phyloP scores from a whole-genome alignment of 2,888 invertebrate genomes.

The Drosophila niveifrons region DNA sequence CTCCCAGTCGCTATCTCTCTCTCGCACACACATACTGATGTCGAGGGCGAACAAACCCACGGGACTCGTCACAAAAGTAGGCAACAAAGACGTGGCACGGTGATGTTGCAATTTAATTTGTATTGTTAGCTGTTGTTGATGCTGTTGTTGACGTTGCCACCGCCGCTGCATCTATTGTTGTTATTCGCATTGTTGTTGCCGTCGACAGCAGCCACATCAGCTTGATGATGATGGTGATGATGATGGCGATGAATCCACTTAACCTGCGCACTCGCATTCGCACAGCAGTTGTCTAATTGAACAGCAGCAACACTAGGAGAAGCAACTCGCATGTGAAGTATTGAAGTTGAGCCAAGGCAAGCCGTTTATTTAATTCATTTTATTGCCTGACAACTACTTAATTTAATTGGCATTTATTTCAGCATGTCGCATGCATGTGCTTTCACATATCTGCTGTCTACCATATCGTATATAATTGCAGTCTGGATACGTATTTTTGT shows the following conservation, averaged over 20 bases:
- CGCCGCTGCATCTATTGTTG: slow-evolving; percentile 26
- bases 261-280: slow-evolving; percentile 41
- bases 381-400: slow-evolving; percentile 54
- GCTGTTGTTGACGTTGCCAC: slow-evolving; percentile 28
- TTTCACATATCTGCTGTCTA: background rate
- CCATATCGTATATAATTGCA: slow-evolving; percentile 1
- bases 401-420: slow-evolving; percentile 50
- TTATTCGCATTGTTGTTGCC: slow-evolving; percentile 35
- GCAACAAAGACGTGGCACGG: slow-evolving; percentile 71
- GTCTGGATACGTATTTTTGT: slow-evolving; percentile 4
- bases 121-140: slow-evolving; percentile 67
- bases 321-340: slow-evolving; percentile 29
- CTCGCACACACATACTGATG: slow-evolving; percentile 24
- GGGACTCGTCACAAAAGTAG: slow-evolving; percentile 60
- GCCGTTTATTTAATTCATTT: slow-evolving; percentile 35
- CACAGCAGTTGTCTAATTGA: slow-evolving; percentile 70
- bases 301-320: slow-evolving; percentile 52
- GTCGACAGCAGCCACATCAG: slow-evolving; percentile 64
- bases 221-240: slow-evolving; percentile 73
- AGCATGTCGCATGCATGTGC: slow-evolving; percentile 24
- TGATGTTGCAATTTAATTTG: slow-evolving; percentile 81
- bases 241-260: slow-evolving; percentile 78
- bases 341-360: slow-evolving; percentile 9
- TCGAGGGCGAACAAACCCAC: slow-evolving; percentile 72
- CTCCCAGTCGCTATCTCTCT: slow-evolving; percentile 10